Base-by-base conservation (phyloP, 2,888 invertebrate genomes). In the Drosophila crucigera region DNA sequence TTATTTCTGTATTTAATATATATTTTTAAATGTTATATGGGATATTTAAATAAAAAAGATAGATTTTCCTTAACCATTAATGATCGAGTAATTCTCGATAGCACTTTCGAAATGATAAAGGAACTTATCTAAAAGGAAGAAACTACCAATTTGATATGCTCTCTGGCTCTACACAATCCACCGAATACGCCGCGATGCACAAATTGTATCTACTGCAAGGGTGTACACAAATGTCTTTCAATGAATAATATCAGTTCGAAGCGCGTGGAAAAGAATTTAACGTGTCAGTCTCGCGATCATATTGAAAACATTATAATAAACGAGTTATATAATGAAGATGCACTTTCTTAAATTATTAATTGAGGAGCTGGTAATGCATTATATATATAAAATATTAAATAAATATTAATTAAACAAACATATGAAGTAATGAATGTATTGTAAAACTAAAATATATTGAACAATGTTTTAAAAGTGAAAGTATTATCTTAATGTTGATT, bases 271-370 rank as follows among this genome's bases (percentile, higher is more conserved):
- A 47, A 11, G 25, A 50, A 10, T 28, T 30, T 35, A 10, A 22
- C 31, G 10, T 25, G 3, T 4, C 25, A 59, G 14, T 11, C 22
- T 7, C 43, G 95, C 52, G 96, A 97, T 91, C 94, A 95, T 76
- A 96, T 97, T 3, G 96, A 97, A 89, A 96, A 96, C 84, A 94
- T 96, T 67, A 93, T 97, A 65, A 95, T 96, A 37, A 94, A 95
- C 67, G 97, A 97, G 92, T 94, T 96, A 59, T 95, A 95, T 80
- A 95, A 95, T 60, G 96, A 97, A 84, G 96, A 97, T 90, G 94
- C 94, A 19, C 95, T 95, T 77, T 30, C 96, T 96, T 86, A 95
- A 95, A 83, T 94, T 94, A 82, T 85, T 92, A 56, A 94, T 96
- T 1, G 94, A 95, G 75, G 94, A 94, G 70, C 94, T 96, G 83